phyloP scores from a whole-genome alignment of 2,888 invertebrate species.

The Atherix ibis region DNA sequence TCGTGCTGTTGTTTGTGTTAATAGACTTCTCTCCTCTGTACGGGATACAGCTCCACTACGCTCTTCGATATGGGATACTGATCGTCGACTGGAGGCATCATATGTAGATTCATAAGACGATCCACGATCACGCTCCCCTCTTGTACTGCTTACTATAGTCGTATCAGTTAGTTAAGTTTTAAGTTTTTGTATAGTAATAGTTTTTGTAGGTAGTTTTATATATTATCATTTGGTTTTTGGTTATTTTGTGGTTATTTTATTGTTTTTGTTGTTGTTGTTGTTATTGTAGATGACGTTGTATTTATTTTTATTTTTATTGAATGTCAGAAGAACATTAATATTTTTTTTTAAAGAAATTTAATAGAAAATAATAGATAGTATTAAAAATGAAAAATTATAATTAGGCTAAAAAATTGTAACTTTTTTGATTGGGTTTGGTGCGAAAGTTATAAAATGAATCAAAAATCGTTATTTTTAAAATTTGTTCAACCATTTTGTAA shows the following conservation, averaged over 20 bases:
- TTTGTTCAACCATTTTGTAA: no score
- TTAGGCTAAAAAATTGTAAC: neutral
- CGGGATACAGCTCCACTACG: conserved; percentile 10
- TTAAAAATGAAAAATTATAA: neutral
- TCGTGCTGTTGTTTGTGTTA: conserved; percentile 11
- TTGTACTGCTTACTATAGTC: conserved; percentile 17
- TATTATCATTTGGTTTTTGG: no score
- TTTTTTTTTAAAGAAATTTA: conserved; percentile 1
- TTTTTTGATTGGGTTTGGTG: neutral
- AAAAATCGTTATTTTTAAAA: no score
- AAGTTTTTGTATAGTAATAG: no score
- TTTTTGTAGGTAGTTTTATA: no score
- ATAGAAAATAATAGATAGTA: neutral
- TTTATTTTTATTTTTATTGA: no score
- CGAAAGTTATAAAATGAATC: no score
- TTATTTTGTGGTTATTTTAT: no score
- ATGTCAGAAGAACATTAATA: no score
- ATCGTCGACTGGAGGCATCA: conserved; percentile 14
- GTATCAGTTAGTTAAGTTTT: conserved; percentile 4
- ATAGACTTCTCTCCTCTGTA: conserved; percentile 12
- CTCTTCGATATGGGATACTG: conserved; percentile 12
- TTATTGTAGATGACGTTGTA: no score
- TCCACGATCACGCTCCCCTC: conserved; percentile 20
- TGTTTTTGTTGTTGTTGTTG: no score
- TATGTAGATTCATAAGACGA: conserved; percentile 21